These are phyloP conservation scores for Tychaedon coryphoeus DNA, from an alignment of 2,113 vertebrate genomes.

Conservation along the genomic window DNA sequence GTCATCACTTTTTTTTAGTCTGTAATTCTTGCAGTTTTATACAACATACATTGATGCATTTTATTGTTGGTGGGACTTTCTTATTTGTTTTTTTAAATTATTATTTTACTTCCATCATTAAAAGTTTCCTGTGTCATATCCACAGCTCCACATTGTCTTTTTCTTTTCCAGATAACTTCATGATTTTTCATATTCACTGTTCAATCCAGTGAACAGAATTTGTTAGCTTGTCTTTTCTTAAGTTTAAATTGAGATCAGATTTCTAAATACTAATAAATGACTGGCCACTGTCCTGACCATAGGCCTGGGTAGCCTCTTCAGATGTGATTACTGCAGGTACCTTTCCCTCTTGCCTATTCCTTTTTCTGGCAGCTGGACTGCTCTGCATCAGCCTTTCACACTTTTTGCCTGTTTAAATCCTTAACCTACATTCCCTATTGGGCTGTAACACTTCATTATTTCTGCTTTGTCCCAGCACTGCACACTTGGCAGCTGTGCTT, in stretches of 20 bases:
- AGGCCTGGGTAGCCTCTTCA: background rate
- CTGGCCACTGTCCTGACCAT: background rate
- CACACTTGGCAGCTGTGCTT: background rate
- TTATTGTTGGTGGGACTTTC: background rate
- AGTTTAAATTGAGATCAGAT: background rate
- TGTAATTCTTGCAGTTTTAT: background rate
- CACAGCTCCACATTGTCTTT: background rate
- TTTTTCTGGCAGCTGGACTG: background rate
- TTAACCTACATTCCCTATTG: conserved; percentile 2
- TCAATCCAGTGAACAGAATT: background rate
- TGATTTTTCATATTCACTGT: background rate
- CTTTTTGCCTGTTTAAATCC: conserved; percentile 17
- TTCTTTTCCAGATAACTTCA: background rate
- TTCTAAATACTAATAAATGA: background rate
- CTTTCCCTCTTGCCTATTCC: background rate
- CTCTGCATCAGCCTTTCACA: background rate
- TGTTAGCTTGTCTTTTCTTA: background rate
- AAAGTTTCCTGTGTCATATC: background rate
- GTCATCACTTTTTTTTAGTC: background rate
- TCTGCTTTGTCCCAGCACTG: background rate
- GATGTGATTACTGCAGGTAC: background rate
- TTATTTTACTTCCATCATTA: background rate
- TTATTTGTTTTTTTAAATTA: background rate
- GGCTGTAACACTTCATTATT: conserved; percentile 41
- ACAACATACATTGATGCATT: background rate